Evolutionary conservation across 2,888 invertebrate genomes (phyloP).

Genomic region (Cheilosia impressa): DNA sequence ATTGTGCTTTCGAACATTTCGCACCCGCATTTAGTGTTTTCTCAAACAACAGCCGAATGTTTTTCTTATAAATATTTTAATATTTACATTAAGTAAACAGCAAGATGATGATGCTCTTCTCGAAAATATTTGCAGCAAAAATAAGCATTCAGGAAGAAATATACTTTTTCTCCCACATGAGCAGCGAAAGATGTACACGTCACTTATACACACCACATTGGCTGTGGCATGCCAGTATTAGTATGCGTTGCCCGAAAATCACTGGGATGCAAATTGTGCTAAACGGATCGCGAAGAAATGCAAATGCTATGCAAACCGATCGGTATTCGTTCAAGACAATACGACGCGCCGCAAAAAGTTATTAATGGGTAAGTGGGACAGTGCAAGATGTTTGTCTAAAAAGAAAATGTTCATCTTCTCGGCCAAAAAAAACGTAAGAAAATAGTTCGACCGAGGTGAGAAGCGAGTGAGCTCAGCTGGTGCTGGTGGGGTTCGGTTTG

Average conservation of each 20-base stretch:
- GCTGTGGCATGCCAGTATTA: background rate
- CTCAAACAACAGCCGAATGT: conserved; percentile 81
- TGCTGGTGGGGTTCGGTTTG: background rate
- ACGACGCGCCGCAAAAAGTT: conserved; percentile 30
- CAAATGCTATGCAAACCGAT: background rate
- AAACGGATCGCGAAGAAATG: conserved; percentile 5
- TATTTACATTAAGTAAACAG: conserved; percentile 82
- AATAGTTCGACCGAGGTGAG: conserved; percentile 16
- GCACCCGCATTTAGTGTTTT: conserved; percentile 79
- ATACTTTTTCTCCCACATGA: conserved; percentile 15
- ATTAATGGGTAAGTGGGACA: conserved; percentile 55
- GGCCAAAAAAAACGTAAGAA: background rate
- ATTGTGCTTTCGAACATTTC: conserved; percentile 67
- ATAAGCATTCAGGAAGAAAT: conserved; percentile 53
- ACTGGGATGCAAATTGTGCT: conserved; percentile 6
- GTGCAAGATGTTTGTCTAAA: conserved; percentile 13
- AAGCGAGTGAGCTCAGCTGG: conserved; percentile 39
- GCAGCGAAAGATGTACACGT: conserved; percentile 1
- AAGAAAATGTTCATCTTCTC: conserved; percentile 17
- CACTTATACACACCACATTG: too few species aligned
- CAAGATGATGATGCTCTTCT: conserved; percentile 74
- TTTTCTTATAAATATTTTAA: conserved; percentile 83
- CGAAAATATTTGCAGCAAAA: conserved; percentile 73
- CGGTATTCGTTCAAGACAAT: conserved; percentile 36
- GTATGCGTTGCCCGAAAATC: background rate